These are phyloP conservation scores for Phaonia tiefii DNA, from an alignment of 2,888 invertebrate genomes.

Conservation along the genomic window DNA sequence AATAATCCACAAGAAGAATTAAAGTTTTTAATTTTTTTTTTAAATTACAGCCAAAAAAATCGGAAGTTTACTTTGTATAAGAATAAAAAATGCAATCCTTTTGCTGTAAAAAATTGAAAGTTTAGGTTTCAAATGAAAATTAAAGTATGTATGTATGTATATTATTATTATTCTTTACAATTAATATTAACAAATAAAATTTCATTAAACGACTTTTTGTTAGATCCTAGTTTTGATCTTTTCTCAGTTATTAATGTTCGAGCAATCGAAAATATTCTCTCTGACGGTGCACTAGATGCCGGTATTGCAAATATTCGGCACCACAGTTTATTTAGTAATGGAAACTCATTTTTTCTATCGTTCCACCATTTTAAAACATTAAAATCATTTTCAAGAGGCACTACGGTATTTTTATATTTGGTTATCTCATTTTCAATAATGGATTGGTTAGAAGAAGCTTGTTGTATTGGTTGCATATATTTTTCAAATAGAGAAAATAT, in stretches of 20 bases:
- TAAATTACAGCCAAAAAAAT: too few species aligned
- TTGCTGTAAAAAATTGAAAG: too few species aligned
- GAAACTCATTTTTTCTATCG: constrained; percentile 45
- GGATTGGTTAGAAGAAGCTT: constrained; percentile 30
- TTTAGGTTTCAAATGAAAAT: too few species aligned
- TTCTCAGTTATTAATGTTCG: constrained; percentile 46
- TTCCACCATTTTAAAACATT: constrained; percentile 53
- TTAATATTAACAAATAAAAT: too few species aligned
- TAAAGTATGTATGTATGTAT: too few species aligned
- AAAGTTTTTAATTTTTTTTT: too few species aligned
- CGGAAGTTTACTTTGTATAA: too few species aligned
- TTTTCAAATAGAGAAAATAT: constrained; percentile 46
- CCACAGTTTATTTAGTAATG: constrained; percentile 41
- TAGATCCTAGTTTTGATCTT: constrained; percentile 33
- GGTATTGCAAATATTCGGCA: constrained; percentile 49
- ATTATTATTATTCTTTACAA: constrained; percentile 14
- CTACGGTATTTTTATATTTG: constrained; percentile 46
- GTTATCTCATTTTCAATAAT: constrained; percentile 44
- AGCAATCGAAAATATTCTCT: too few species aligned
- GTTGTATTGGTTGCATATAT: constrained; percentile 35
- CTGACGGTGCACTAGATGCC: constrained; percentile 35
- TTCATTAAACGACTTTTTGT: too few species aligned
- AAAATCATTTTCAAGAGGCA: constrained; percentile 44
- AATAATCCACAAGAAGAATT: too few species aligned
- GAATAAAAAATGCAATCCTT: too few species aligned